Conservation (phyloP, 2,797 vertebrate genomes). For the Anabas testudineus region DNA sequence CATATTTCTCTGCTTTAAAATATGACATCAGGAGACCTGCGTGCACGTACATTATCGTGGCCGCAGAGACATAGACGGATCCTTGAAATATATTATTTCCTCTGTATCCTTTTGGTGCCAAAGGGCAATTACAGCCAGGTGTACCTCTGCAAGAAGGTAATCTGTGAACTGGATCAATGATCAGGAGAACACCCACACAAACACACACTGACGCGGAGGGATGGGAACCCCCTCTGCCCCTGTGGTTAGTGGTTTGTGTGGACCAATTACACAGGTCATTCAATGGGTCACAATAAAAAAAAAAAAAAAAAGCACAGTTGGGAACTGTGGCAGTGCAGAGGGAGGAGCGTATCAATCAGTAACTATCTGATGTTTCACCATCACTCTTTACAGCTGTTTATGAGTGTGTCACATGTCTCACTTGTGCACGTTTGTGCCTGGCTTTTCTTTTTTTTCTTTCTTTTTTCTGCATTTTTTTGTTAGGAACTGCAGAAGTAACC, state of each 20-base stretch:
- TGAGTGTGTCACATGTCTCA: conserved; percentile 62
- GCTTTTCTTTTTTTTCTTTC: not conserved
- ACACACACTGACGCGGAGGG: conserved; percentile 50
- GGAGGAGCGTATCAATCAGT: conserved; percentile 79
- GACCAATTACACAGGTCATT: conserved; percentile 83
- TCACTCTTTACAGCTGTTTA: conserved; percentile 77
- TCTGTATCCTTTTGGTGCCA: conserved; percentile 55
- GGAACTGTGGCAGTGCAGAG: conserved; percentile 53
- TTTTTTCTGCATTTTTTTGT: conserved; percentile 53
- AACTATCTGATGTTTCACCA: conserved; percentile 78
- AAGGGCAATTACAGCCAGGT: conserved; percentile 64
- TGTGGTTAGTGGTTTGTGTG: conserved; percentile 81
- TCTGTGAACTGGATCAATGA: conserved; percentile 66
- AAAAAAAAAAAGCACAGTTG: conserved; percentile 68
- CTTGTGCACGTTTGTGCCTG: conserved; percentile 51
- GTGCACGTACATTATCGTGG: not conserved
- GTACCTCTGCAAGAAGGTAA: conserved; percentile 62
- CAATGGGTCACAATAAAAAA: conserved; percentile 78
- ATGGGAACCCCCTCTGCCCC: conserved; percentile 61
- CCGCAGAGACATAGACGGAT: conserved; percentile 25
- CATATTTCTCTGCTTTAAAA: no score
- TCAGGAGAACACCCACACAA: conserved; percentile 29
- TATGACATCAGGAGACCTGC: no score
- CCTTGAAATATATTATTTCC: conserved; percentile 50
- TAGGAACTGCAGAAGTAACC: conserved; percentile 29